A percentile compares a stretch with the other conserved stretches of the same genome.
phyloP scores from a whole-genome alignment of 92 coral and sea anemone species.

The Heteractis magnifica region DNA sequence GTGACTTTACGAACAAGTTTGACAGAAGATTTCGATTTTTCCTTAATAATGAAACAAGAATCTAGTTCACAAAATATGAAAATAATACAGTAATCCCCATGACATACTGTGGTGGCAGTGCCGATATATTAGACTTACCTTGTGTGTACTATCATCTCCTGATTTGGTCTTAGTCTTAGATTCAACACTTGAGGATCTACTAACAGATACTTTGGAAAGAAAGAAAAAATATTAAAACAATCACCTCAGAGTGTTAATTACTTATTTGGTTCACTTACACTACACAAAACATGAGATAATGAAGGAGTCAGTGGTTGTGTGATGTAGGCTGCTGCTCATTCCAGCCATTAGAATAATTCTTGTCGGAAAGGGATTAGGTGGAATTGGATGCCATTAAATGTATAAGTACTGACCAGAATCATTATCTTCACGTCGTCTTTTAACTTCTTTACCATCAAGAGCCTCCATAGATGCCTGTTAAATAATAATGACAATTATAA shows the following conservation, averaged over 20 bases:
- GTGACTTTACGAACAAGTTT: constrained; percentile 50
- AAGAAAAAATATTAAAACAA: not conserved
- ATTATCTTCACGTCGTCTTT: constrained; percentile 81
- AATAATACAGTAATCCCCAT: not conserved
- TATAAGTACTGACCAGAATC: constrained; percentile 40
- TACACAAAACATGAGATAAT: too few relatives aligned
- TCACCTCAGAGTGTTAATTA: not conserved
- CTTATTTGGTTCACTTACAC: too few relatives aligned
- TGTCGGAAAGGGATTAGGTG: not conserved
- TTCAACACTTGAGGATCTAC: constrained; percentile 18
- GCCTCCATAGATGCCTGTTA: constrained; percentile 57
- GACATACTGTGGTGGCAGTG: not conserved
- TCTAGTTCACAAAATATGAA: not conserved
- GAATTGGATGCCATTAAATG: not conserved
- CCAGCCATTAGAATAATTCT: not conserved
- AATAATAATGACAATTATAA: not conserved
- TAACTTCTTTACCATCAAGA: constrained; percentile 68
- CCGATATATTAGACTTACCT: constrained; percentile 4
- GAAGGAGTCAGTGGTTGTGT: not conserved
- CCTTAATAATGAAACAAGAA: constrained; percentile 27
- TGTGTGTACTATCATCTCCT: constrained; percentile 16
- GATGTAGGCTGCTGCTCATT: not conserved
- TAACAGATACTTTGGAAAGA: not conserved
- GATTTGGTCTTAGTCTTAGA: constrained; percentile 9
- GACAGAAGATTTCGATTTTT: constrained; percentile 43